Base-by-base conservation (phyloP, 2,113 vertebrate genomes). In the Danionella cerebrum region DNA sequence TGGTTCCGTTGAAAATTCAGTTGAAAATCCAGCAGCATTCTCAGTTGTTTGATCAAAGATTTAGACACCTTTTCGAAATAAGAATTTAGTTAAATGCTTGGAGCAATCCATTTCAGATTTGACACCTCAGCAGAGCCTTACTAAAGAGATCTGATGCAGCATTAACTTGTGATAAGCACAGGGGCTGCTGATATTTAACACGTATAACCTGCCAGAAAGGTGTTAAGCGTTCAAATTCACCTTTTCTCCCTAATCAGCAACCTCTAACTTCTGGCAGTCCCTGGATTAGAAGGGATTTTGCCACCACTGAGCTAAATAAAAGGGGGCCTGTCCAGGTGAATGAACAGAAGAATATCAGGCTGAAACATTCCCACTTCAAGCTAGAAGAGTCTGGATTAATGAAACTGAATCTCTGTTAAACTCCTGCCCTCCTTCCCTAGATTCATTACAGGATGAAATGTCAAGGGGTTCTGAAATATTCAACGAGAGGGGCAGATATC, bases 391-490 rank as follows among this genome's bases (percentile, higher is more conserved):
- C 54, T 69, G 64, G 60, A 82, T 76, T 71, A 66, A 80, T 78
- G 75, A 75, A 64, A 62, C n/a, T 8, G 39, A 70, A 71, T 67
- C 65, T 22, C 29, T 64, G 47, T 25, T 62, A 22, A 57, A 51
- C 63, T 55, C 59, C 36, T 7, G 19, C 33, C 24, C 65, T 73
- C 63, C 42, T 36, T 78, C 74, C 65, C 27, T 29, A 58, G 42
- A 71, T 72, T 80, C 74, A 74, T 83, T 80, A 81, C 75, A 38
- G 70, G 53, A 81, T 31, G 63, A 78, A 79, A 79, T 78, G 75
- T 75, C 72, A 79, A 52, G 74, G 52, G 71, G 60, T 69, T 76
- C 70, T 82, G 74, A 84, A 82, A 85, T 81, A 82, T 81, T 82
- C 72, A 79, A 70, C 80, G 73, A 65, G 66, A 69, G 79, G 76